phyloP scores from a whole-genome alignment of 1,140 invertebrate species.

The Drosophila sp. region DNA sequence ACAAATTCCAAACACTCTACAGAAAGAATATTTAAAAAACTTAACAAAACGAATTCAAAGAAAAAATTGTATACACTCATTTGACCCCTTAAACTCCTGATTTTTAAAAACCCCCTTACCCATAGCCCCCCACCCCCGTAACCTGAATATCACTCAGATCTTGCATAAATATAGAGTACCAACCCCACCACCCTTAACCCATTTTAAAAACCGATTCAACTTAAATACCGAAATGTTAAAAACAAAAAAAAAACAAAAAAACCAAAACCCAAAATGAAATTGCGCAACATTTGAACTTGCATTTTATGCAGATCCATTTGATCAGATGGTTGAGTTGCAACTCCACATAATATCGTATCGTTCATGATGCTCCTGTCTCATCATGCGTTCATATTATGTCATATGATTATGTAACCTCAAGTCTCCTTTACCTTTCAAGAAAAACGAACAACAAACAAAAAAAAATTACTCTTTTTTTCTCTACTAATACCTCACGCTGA shows the following conservation, averaged over 20 bases:
- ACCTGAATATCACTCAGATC: constrained; percentile 43
- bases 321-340: constrained; percentile 83
- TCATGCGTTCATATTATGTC: constrained; percentile 81
- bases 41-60: constrained; percentile 29
- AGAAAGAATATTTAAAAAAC: constrained; percentile 35
- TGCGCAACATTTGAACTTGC: constrained; percentile 77
- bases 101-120: constrained; percentile 34
- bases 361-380: constrained; percentile 65
- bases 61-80: constrained; percentile 55
- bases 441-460: background rate
- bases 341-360: constrained; percentile 83
- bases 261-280: constrained; percentile 44
- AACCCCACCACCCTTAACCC: background rate
- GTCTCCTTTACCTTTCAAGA: constrained; percentile 12
- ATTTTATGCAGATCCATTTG: constrained; percentile 77
- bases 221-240: constrained; percentile 38
- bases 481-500: constrained; percentile 45
- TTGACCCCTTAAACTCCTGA: constrained; percentile 65
- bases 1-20: constrained; percentile 25
- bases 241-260: background rate
- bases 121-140: constrained; percentile 5
- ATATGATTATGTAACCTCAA: constrained; percentile 48
- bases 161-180: constrained; percentile 34
- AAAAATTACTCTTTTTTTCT: background rate
- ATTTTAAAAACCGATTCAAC: constrained; percentile 54